Conservation (phyloP, 1,140 invertebrate genomes). For the Nasonia longicornis region DNA sequence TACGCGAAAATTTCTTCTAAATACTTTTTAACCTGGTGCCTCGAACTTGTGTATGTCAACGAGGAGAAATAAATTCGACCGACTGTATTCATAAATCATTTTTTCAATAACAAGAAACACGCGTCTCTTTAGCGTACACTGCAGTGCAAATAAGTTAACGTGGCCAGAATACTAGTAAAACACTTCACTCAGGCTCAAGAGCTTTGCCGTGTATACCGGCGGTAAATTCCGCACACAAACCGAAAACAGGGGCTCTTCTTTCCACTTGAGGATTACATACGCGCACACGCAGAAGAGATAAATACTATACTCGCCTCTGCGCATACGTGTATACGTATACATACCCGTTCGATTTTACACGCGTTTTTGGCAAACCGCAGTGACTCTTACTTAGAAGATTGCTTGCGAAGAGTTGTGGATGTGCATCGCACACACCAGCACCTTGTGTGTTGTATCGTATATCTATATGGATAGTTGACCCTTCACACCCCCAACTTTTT, state of each 20-base stretch:
- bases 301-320: not conserved
- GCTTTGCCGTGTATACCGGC: not conserved
- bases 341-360: not conserved
- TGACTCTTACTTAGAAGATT: not conserved
- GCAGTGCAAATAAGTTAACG: no score
- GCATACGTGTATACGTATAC: not conserved
- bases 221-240: constrained; percentile 3
- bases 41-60: no score
- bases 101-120: no score
- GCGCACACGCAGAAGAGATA: not conserved
- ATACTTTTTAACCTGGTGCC: no score
- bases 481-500: not conserved
- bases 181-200: constrained; percentile 36
- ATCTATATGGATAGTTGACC: not conserved
- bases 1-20: not conserved
- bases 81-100: no score
- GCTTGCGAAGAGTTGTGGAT: not conserved
- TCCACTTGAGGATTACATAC: not conserved
- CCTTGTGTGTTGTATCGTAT: not conserved
- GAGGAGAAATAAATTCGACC: no score
- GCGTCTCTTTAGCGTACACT: no score
- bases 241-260: not conserved
- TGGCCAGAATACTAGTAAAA: not conserved
- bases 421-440: not conserved
- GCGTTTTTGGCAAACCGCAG: not conserved